Conservation (phyloP, 1,140 invertebrate genomes). For the Caerostris extrusa region DNA sequence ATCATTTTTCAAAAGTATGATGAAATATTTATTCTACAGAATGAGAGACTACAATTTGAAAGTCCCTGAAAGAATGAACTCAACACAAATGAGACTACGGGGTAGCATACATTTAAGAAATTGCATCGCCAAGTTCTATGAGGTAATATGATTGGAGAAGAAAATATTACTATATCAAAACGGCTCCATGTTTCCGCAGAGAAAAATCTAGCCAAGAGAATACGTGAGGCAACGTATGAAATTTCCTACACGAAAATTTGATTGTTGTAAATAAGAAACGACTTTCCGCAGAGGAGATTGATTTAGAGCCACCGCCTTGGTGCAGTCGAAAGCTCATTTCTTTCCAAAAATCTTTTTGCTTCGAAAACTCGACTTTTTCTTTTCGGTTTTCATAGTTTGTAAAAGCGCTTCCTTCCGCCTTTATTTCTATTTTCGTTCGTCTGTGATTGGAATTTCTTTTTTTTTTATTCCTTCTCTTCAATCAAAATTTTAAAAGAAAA, state of each 20-base stretch:
- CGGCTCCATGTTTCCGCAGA: not conserved
- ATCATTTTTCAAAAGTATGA: too few relatives aligned
- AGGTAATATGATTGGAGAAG: slow-evolving; percentile 24
- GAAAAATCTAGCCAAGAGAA: not conserved
- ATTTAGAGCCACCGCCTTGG: not conserved
- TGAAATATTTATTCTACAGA: too few relatives aligned
- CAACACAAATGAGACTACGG: not conserved
- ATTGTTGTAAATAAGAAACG: slow-evolving; percentile 54
- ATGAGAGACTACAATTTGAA: too few relatives aligned
- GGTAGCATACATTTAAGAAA: slow-evolving; percentile 32
- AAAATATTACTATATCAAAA: not conserved
- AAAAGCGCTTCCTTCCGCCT: not conserved
- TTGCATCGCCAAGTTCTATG: not conserved
- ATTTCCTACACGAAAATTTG: slow-evolving; percentile 48
- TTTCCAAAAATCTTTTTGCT: not conserved
- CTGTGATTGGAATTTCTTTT: slow-evolving; percentile 6
- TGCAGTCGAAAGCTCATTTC: not conserved
- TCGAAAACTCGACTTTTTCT: not conserved
- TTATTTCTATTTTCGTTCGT: not conserved
- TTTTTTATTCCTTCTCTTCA: not conserved
- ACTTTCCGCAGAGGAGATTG: slow-evolving; percentile 2
- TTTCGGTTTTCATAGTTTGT: not conserved
- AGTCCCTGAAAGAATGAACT: too few relatives aligned
- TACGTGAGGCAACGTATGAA: not conserved
- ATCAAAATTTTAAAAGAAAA: slow-evolving; percentile 30